phyloP scores from a whole-genome alignment of 1,140 invertebrate species.

The Papilio xuthus region DNA sequence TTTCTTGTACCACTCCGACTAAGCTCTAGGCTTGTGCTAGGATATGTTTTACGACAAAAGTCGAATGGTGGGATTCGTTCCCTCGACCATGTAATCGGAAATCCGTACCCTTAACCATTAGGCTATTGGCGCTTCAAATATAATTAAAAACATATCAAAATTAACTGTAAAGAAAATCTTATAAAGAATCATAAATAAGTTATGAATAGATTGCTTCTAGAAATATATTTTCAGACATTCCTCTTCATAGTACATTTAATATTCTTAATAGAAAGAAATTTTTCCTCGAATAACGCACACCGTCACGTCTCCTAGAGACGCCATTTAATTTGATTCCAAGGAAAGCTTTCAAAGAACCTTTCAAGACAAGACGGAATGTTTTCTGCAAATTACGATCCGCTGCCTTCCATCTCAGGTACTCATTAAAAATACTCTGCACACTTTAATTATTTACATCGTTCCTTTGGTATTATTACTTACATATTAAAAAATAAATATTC shows the following conservation, averaged over 20 bases:
- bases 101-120: too few species aligned
- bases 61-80: too few species aligned
- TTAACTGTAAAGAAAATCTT: too few species aligned
- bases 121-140: too few species aligned
- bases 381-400: constrained; percentile 28
- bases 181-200: background rate
- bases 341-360: constrained; percentile 31
- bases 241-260: constrained; percentile 12
- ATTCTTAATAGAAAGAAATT: constrained; percentile 18
- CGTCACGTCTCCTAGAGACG: constrained; percentile 9
- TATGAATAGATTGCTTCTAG: background rate
- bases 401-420: background rate
- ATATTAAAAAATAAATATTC: background rate
- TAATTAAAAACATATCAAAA: background rate
- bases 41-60: too few species aligned
- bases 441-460: constrained; percentile 22
- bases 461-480: background rate
- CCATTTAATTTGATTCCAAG: constrained; percentile 32
- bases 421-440: constrained; percentile 15
- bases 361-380: constrained; percentile 29
- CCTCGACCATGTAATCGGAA: too few species aligned
- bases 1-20: too few species aligned
- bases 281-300: constrained; percentile 3
- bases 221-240: background rate
- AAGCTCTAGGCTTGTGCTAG: too few species aligned